Evolutionary conservation across 2,888 invertebrate genomes (phyloP), one percentile per base, ranked within the genome.

Genomic region (Campoplex nolae): DNA sequence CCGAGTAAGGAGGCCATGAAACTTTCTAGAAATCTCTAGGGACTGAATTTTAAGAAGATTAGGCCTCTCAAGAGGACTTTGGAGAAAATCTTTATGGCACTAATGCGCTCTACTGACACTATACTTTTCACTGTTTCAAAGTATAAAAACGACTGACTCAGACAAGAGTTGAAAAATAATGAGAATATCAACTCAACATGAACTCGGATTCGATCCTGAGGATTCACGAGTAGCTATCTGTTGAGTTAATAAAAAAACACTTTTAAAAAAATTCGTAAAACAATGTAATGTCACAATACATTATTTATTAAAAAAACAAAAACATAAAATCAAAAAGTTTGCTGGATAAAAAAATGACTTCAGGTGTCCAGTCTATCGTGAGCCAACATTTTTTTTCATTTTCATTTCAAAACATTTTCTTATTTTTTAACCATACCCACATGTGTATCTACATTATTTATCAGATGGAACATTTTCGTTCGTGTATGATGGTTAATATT

Each of bases 11-110:
- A 32, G 71, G 48, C 28, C 32, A 32, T 32, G 28, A 32, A 18
- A 71, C 48, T 18, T 71, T 32, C 51, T 9, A 51, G 18, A 23
- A 32, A 71, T 51, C 32, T 32, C 51, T 51, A 48, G 32, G 51
- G 28, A 9, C 32, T n/a, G 51, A 32, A 71, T 71, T 51, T 51
- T 51, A 71, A 71, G 71, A 51, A 48, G 48, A 32, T 51, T 48
- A 71, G 32, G 51, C 51, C 48, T 51, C 32, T 35, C 48, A 51
- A n/a, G 32, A 51, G 51, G 42, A 51, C 51, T 71, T 71, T 71
- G 11, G 2, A 32, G 28, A 51, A 51, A 71, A 18, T 51, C 51
- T 71, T 35, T 7, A 71, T 71, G 18, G 71, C 23, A 6, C 51
- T 32, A 32, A 32, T 16, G 16, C 38, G 6, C 3, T 38, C 38